A percentile compares a stretch with the other conserved stretches of the same genome.
These are phyloP conservation scores for Ooceraea biroi DNA, from an alignment of 1,140 invertebrate species.

Conservation along the genomic window DNA sequence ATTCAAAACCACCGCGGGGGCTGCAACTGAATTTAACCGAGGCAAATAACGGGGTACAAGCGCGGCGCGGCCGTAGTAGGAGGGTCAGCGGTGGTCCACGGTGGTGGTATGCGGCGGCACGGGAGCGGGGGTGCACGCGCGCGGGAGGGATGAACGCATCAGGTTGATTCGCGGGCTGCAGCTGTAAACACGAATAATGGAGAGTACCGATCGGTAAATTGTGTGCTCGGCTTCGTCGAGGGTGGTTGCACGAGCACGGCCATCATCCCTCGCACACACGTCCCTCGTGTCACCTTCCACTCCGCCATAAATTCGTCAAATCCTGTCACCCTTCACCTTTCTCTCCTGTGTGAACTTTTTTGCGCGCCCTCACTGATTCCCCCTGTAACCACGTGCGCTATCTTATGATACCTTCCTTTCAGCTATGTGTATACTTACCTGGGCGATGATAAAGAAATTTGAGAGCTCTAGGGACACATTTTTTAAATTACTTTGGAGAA, in stretches of 20 bases:
- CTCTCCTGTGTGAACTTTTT: no score
- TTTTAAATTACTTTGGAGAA: background rate
- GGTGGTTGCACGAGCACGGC: slow-evolving; percentile 44
- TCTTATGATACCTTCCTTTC: no score
- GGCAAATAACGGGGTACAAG: slow-evolving; percentile 74
- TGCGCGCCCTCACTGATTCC: background rate
- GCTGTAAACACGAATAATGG: slow-evolving; percentile 82
- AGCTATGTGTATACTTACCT: no score
- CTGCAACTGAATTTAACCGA: slow-evolving; percentile 77
- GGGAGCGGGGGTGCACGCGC: background rate
- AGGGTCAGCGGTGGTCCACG: background rate
- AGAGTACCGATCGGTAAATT: slow-evolving; percentile 81
- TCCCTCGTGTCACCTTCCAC: background rate
- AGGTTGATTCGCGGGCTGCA: slow-evolving; percentile 79
- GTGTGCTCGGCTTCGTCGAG: slow-evolving; percentile 71
- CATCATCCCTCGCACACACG: background rate
- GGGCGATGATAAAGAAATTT: background rate
- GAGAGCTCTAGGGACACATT: background rate
- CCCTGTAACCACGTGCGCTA: background rate
- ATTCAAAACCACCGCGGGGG: slow-evolving; percentile 78
- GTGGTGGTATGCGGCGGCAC: background rate
- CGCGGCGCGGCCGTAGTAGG: slow-evolving; percentile 9
- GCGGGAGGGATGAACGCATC: slow-evolving; percentile 17
- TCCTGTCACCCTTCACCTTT: no score
- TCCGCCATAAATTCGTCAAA: no score